Conservation (phyloP, 2,113 vertebrate genomes). For the Bos taurus region ARS-UCD2.0 NC_037344.1:28063501-28064000, state of each 20-base stretch:
- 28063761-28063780: background rate
- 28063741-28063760: background rate
- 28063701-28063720: background rate
- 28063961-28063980: background rate
- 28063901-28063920: background rate
- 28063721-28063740: background rate
- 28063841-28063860: background rate
- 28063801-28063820: background rate
- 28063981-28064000: background rate
- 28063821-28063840: background rate
- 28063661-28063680: background rate
- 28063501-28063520: background rate
- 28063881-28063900: background rate
- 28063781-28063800: background rate
- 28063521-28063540: slow-evolving; percentile 19
- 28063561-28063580: background rate
- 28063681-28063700: background rate
- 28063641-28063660: background rate
- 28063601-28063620: background rate
- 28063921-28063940: background rate
- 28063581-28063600: background rate
- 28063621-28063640: background rate
- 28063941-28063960: background rate
- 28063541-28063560: background rate
- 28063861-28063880: background rate